These are phyloP conservation scores for Synanceia verrucosa DNA, from an alignment of 2,797 vertebrate genomes.

Conservation along the genomic window DNA sequence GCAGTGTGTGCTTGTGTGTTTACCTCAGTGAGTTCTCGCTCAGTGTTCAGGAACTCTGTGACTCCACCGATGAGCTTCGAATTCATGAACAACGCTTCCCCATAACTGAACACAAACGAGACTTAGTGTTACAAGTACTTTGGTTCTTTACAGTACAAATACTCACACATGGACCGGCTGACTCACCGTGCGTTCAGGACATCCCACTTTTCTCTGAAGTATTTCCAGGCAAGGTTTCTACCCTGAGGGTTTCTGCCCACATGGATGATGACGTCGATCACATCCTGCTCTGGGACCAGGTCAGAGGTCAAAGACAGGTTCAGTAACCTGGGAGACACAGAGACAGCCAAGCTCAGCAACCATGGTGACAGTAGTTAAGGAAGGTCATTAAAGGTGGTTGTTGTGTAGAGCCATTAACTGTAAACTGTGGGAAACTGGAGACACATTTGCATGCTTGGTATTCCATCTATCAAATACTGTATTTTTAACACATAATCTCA, in stretches of 20 bases:
- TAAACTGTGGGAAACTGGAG: no score
- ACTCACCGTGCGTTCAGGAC: constrained; percentile 92
- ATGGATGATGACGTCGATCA: constrained; percentile 96
- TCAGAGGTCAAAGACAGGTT: constrained; percentile 96
- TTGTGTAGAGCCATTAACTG: fast-evolving
- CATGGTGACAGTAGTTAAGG: no score
- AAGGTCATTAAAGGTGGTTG: no score
- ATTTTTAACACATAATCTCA: no score
- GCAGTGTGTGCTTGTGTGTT: constrained; percentile 1
- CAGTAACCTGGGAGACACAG: constrained; percentile 83
- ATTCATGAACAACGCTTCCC: constrained; percentile 98
- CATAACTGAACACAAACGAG: constrained; percentile 84
- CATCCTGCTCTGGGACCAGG: constrained; percentile 95
- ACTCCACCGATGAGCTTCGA: constrained; percentile 96
- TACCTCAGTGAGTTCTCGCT: constrained; percentile 93
- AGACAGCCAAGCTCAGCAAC: background rate
- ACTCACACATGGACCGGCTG: fast-evolving
- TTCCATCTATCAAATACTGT: no score
- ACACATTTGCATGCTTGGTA: background rate
- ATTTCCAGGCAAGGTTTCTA: constrained; percentile 94
- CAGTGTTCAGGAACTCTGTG: constrained; percentile 97
- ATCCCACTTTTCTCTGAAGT: constrained; percentile 98
- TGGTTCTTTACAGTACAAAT: background rate
- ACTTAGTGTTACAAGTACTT: background rate
- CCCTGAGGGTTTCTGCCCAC: constrained; percentile 96